phyloP scores from a whole-genome alignment of 2,797 vertebrate species.

The Danio jaintianensis region DNA sequence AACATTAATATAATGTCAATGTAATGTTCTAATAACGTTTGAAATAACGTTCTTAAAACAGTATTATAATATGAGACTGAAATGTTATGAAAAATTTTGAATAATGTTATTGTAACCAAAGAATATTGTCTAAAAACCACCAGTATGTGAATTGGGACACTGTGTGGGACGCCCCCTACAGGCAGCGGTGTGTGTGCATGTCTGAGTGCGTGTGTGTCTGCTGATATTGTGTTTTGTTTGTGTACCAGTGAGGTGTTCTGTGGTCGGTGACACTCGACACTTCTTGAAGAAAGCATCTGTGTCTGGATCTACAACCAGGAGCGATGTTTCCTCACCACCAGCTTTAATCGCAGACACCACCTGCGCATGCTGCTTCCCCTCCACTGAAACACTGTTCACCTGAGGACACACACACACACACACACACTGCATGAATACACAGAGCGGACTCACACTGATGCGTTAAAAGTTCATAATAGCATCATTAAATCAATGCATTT shows the following conservation, averaged over 20 bases:
- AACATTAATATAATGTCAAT: too few relatives aligned
- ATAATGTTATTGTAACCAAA: too few relatives aligned
- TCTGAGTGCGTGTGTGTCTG: too few relatives aligned
- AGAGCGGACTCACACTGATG: background rate
- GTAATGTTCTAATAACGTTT: too few relatives aligned
- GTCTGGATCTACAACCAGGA: conserved; percentile 90
- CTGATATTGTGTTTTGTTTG: background rate
- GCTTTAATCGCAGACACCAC: conserved; percentile 89
- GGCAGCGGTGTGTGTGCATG: too few relatives aligned
- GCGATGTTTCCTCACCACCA: conserved; percentile 77
- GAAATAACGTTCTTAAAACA: too few relatives aligned
- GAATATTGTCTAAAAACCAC: too few relatives aligned
- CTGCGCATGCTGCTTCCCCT: conserved; percentile 87
- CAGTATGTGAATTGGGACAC: too few relatives aligned
- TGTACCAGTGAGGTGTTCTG: conserved; percentile 84
- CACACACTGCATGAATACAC: background rate
- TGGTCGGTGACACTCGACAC: conserved; percentile 83
- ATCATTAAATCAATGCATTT: too few relatives aligned
- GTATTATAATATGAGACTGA: too few relatives aligned
- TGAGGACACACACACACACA: conserved; percentile 63
- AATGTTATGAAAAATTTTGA: too few relatives aligned
- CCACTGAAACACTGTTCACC: conserved; percentile 87
- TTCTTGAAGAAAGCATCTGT: conserved; percentile 91
- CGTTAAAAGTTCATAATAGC: too few relatives aligned
- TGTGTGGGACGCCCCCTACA: background rate